Conservation (phyloP, 2,113 vertebrate species). For the Trichechus manatus region DNA sequence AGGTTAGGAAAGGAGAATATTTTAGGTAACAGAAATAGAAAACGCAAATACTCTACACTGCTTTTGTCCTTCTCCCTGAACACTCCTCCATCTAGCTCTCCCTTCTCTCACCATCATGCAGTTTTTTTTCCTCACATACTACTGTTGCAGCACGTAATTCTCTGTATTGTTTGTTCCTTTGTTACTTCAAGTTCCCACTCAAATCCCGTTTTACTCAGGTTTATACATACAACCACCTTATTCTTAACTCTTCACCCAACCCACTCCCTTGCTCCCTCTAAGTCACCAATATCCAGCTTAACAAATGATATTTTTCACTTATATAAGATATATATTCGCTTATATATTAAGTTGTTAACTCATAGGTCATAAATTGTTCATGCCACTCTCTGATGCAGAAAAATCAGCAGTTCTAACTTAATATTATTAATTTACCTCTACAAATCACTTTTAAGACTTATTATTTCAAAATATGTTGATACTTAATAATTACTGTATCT, state of each 20-base stretch:
- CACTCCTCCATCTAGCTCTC: not conserved
- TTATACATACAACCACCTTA: not conserved
- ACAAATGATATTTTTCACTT: not conserved
- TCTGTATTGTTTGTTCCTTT: not conserved
- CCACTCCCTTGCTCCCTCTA: not conserved
- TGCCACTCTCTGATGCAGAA: slow-evolving; percentile 46
- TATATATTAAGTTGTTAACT: not conserved
- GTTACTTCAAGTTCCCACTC: not conserved
- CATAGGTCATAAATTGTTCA: not conserved
- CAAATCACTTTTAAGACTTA: not conserved
- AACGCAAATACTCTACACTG: not conserved
- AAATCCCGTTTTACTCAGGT: not conserved
- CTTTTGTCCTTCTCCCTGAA: not conserved
- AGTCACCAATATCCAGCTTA: not conserved
- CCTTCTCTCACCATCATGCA: too few relatives aligned
- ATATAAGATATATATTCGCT: not conserved
- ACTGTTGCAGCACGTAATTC: not conserved
- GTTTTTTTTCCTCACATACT: not conserved
- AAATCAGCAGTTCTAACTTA: slow-evolving; percentile 7
- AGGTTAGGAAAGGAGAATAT: not conserved
- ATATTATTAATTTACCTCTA: slow-evolving; percentile 34
- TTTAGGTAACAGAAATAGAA: not conserved
- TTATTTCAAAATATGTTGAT: slow-evolving; percentile 5
- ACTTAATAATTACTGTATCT: not conserved
- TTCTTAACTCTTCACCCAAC: not conserved